Base-by-base conservation (phyloP, 92 coral and sea anemone genomes). In the Anthopleura xanthogrammica region DNA sequence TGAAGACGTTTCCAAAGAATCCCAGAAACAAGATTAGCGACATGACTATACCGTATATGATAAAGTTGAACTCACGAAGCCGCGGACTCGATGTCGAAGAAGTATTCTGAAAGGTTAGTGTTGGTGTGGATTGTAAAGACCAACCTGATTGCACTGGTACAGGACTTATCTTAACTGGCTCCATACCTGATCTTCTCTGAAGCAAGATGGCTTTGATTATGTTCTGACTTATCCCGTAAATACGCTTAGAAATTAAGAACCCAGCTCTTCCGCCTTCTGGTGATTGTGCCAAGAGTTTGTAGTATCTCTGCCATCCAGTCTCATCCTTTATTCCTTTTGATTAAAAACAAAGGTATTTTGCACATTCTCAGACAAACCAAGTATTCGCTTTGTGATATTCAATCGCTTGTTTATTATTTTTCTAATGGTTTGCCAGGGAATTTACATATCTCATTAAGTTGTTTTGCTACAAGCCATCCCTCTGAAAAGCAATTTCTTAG, bases 1-100 rank as follows among this genome's bases (percentile, higher is more conserved):
- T 81, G n/a, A 90, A 23, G n/a, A 42, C 22, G 81, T 90, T 90
- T 3, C 93, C 93, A 40, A 90, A 23, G 76, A 87, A 72, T 36
- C 93, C 93, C 41, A 81, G 1, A 20, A 88, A 16, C 17, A 90
- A 65, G 22, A 90, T 77, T 4, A 83, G 3, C 6, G 83, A 70
- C 89, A 90, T 80, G 16, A 72, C 76, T 4, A 83, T 19, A 22
- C 84, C 77, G 68, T 84, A 90, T 17, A 79, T 77, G 12, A 80
- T 16, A 46, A 75, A 64, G 43, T 70, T 48, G 16, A 62, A 41
- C 19, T 86, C 77, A 3, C 74, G 5, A 7, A 23, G 14, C 5
- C 13, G 42, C 1, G 41, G 16, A 68, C 8, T 29, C 29, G 74
- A 29, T 5, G 29, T 5, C 16, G 41, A 29, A 68, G 42, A n/a